phyloP scores from a whole-genome alignment of 2,888 invertebrate species.

The Habroteleia sp. region DNA sequence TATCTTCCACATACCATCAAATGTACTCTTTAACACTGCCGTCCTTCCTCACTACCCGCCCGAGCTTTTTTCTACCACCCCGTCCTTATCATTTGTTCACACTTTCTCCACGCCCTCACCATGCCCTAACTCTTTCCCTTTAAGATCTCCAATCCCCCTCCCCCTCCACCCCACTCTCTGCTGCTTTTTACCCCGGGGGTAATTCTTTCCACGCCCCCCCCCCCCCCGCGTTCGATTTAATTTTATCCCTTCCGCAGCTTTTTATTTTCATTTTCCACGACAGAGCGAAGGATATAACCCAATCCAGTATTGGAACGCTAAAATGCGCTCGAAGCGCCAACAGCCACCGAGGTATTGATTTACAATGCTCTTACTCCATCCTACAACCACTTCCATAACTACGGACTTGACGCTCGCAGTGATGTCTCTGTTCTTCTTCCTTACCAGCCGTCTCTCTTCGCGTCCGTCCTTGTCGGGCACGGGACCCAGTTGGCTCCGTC shows the following conservation, averaged over 20 bases:
- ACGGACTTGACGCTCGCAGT: constrained; percentile 64
- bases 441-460: constrained; percentile 13
- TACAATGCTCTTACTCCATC: constrained; percentile 75
- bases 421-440: constrained; percentile 46
- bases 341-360: constrained; percentile 75
- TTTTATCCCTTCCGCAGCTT: constrained; percentile 20
- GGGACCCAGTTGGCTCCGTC: constrained; percentile 28
- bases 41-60: no score
- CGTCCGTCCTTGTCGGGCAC: constrained; percentile 25
- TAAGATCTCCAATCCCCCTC: no score
- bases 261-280: constrained; percentile 64
- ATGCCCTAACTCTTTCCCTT: no score
- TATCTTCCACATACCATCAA: no score
- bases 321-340: constrained; percentile 62
- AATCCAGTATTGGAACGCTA: constrained; percentile 66
- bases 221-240: constrained; percentile 25
- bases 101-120: no score
- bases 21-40: no score
- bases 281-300: constrained; percentile 67
- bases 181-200: no score
- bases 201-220: constrained; percentile 20
- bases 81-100: no score
- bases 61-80: no score
- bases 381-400: constrained; percentile 74
- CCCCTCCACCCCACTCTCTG: no score